Percentiles rank a stretch among this genome's conserved stretches.
phyloP scores from a whole-genome alignment of 2,113 vertebrate species.

The Coreoperca whiteheadi region DNA sequence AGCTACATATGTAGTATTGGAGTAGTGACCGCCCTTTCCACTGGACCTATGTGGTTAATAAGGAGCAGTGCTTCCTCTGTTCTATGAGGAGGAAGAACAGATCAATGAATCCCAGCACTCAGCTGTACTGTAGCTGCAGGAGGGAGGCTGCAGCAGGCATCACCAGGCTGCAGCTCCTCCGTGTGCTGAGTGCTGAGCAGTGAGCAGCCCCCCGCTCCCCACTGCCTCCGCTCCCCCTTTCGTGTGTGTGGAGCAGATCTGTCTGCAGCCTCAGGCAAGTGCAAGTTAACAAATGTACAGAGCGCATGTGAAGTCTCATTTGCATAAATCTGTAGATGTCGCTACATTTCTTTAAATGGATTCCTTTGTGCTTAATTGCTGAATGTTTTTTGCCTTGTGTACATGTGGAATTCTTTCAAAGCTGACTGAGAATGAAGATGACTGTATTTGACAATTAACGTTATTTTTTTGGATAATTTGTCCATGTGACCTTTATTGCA shows the following conservation, averaged over 20 bases:
- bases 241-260: conserved; percentile 80
- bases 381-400: conserved; percentile 44
- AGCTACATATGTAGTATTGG: background rate
- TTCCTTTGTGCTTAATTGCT: conserved; percentile 85
- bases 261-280: conserved; percentile 85
- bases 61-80: conserved; percentile 64
- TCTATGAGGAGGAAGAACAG: conserved; percentile 74
- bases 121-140: conserved; percentile 74
- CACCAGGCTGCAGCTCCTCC: conserved; percentile 74
- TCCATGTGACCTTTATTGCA: conserved; percentile 46
- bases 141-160: conserved; percentile 78
- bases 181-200: conserved; percentile 85
- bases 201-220: conserved; percentile 35
- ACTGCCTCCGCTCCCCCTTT: conserved; percentile 42
- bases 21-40: conserved; percentile 6
- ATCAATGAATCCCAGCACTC: conserved; percentile 80
- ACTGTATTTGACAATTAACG: conserved; percentile 33
- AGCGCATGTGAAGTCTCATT: conserved; percentile 82
- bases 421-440: conserved; percentile 28
- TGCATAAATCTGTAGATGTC: conserved; percentile 85
- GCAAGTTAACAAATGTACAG: conserved; percentile 87
- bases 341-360: conserved; percentile 79
- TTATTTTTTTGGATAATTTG: conserved; percentile 52
- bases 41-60: conserved; percentile 60
- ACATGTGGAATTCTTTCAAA: conserved; percentile 46